Conservation (phyloP, 2,888 invertebrate genomes). For the Plagodis pulveraria region DNA sequence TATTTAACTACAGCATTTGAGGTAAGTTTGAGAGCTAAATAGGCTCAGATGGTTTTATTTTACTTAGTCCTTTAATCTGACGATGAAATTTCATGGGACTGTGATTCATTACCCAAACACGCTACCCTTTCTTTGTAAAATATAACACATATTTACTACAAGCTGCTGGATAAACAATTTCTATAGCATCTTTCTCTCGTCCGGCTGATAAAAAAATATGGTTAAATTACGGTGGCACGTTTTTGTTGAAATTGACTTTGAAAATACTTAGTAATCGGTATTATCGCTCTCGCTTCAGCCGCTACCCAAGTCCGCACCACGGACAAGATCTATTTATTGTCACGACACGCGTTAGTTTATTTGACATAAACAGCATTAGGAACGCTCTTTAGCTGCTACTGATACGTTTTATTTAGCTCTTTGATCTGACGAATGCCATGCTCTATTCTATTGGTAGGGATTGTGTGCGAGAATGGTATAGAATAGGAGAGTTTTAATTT, state of each 20-base stretch:
- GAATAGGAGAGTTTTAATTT: too few species aligned
- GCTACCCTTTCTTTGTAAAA: too few species aligned
- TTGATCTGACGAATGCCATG: constrained; percentile 54
- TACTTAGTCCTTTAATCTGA: too few species aligned
- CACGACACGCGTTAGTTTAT: constrained; percentile 74
- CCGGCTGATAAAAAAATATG: too few species aligned
- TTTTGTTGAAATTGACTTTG: background rate
- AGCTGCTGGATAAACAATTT: too few species aligned
- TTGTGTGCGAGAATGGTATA: constrained; percentile 1
- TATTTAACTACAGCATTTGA: too few species aligned
- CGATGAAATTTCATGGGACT: too few species aligned
- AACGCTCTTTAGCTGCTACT: constrained; percentile 66
- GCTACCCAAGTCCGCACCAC: constrained; percentile 27
- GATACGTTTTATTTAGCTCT: constrained; percentile 60
- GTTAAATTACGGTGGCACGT: background rate
- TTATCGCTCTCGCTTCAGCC: constrained; percentile 33
- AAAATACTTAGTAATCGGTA: background rate
- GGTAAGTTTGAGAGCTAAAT: too few species aligned
- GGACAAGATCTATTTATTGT: constrained; percentile 76
- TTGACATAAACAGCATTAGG: constrained; percentile 78
- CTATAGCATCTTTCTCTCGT: too few species aligned
- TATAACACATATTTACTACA: too few species aligned
- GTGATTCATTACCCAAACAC: too few species aligned
- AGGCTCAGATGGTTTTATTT: too few species aligned
- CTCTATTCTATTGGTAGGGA: constrained; percentile 14